Conservation (phyloP, 2,888 invertebrate species). For the Muschampia plurimacula region DNA sequence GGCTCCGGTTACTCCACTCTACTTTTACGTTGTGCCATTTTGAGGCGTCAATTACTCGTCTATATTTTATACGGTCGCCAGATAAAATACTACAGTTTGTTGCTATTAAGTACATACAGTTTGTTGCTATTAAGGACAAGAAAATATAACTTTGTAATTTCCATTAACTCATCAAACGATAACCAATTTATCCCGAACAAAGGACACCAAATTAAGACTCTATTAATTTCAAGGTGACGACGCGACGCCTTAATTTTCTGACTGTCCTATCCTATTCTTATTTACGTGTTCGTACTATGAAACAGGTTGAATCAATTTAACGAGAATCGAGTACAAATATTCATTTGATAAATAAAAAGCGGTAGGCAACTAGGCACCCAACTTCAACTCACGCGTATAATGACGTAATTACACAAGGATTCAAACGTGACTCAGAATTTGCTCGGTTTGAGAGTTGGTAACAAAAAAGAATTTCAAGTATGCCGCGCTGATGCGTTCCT, state of each 20-base stretch:
- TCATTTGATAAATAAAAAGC: slow-evolving; percentile 16
- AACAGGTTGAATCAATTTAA: slow-evolving; percentile 17
- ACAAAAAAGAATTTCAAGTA: slow-evolving; percentile 24
- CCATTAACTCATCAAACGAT: neutral
- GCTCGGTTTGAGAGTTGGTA: slow-evolving; percentile 18
- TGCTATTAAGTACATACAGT: too few relatives aligned
- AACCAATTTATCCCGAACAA: neutral
- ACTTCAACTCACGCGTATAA: slow-evolving; percentile 53
- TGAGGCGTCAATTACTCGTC: too few relatives aligned
- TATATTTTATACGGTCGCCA: too few relatives aligned
- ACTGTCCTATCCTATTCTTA: neutral
- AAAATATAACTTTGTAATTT: neutral
- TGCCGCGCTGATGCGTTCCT: slow-evolving; percentile 1
- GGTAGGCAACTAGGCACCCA: neutral
- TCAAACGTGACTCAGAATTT: slow-evolving; percentile 67
- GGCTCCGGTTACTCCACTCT: too few relatives aligned
- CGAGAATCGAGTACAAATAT: slow-evolving; percentile 3
- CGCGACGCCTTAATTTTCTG: neutral
- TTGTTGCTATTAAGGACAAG: too few relatives aligned
- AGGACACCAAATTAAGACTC: neutral
- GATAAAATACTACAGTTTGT: too few relatives aligned
- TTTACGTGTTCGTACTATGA: neutral
- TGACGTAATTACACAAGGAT: slow-evolving; percentile 74
- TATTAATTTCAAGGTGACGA: neutral
- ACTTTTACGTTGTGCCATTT: too few relatives aligned